phyloP scores from a whole-genome alignment of 2,113 vertebrate species.

The Prochilodus magdalenae region DNA sequence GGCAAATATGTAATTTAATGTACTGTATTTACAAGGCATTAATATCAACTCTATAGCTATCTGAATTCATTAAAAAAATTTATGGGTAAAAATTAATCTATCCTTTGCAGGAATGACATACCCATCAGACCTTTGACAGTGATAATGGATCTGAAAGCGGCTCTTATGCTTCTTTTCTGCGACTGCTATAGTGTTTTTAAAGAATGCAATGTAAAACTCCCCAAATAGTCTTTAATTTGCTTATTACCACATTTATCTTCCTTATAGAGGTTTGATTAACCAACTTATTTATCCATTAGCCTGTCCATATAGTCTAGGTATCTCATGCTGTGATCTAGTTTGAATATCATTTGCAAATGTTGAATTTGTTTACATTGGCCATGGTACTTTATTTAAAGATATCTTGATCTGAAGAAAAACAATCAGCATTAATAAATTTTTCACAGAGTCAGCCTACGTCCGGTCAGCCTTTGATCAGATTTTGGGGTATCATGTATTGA shows the following conservation, averaged over 20 bases:
- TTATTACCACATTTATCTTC: background rate
- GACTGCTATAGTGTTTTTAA: background rate
- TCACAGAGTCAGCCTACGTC: background rate
- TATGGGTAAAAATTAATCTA: background rate
- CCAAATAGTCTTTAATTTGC: background rate
- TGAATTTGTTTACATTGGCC: background rate
- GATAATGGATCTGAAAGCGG: background rate
- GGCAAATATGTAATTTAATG: background rate
- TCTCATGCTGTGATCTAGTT: background rate
- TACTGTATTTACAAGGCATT: slow-evolving; percentile 16
- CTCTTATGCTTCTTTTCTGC: background rate
- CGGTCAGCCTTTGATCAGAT: background rate
- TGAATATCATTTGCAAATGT: background rate
- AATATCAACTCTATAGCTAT: background rate
- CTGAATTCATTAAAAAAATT: slow-evolving; percentile 12
- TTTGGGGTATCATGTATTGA: background rate
- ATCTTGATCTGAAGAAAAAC: background rate
- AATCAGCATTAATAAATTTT: background rate
- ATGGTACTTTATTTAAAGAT: background rate
- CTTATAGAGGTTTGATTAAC: background rate
- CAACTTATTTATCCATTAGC: background rate
- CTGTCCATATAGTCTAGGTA: background rate
- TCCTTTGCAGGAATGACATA: background rate
- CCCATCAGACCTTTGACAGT: background rate
- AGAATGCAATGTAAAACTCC: background rate